phyloP scores from a whole-genome alignment of 2,888 invertebrate genomes.

The Tetranychus piercei region DNA sequence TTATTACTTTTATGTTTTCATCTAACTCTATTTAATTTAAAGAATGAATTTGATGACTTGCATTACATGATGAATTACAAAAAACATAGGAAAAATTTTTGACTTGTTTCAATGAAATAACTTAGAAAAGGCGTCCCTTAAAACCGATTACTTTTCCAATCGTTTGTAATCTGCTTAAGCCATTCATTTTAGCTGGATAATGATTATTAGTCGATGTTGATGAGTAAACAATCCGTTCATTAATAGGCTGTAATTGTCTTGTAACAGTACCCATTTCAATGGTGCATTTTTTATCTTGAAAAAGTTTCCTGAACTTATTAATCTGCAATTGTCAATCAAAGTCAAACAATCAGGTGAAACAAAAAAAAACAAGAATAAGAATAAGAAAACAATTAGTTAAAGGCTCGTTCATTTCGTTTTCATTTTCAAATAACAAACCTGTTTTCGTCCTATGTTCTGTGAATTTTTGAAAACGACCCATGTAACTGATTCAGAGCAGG shows the following conservation, averaged over 20 bases:
- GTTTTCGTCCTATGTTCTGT: conserved; percentile 1
- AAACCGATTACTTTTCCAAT: background rate
- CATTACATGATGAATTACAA: too few relatives aligned
- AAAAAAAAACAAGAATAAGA: background rate
- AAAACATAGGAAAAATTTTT: background rate
- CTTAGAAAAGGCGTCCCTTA: background rate
- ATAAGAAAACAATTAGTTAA: background rate
- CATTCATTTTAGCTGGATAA: background rate
- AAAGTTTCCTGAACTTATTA: background rate
- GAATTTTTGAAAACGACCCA: conserved; percentile 12
- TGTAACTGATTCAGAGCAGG: conserved; percentile 7
- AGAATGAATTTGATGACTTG: too few relatives aligned
- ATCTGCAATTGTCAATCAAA: background rate
- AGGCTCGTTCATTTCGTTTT: background rate
- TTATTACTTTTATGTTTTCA: too few relatives aligned
- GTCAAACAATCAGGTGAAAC: background rate
- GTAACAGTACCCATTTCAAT: background rate
- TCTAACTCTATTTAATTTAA: too few relatives aligned
- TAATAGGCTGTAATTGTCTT: background rate
- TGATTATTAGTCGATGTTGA: background rate
- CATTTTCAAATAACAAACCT: background rate
- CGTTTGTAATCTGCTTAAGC: background rate
- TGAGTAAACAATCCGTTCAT: background rate
- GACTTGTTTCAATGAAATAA: background rate
- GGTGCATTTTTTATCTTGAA: background rate